Evolutionary conservation across 2,797 vertebrate species (phyloP), one percentile per base, ranked within the genome.

Genomic region (Eulemur rubriventer): DNA sequence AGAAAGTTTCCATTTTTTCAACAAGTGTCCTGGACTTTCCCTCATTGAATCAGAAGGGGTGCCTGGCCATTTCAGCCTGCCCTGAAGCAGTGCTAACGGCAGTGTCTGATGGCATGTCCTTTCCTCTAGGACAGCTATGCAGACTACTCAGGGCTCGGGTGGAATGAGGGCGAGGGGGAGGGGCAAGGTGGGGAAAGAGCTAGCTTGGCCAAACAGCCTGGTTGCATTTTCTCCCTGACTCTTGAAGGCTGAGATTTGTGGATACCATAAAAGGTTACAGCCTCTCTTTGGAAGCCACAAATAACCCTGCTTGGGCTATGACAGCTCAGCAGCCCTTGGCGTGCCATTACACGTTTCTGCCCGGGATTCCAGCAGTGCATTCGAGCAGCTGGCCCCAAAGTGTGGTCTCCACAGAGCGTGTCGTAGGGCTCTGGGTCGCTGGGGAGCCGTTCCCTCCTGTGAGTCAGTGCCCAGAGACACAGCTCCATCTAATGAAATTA

Each of bases 251-350:
- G 65, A 98, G 96, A 96, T 93, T 94, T 93, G 98, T 96, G 95
- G 78, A 89, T 72, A 94, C 63, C 87, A 97, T 87, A 92, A 91
- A 96, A 98, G 93, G 96, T 50, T 98, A 98, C 85, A 96, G 78
- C 26, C 63, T 76, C 63, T 96, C 89, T 41, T 55, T 93, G 96
- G 78, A 96, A 98, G 92, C 92, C 96, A 92, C 63, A 92, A 96
- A 97, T 97, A 86, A 61, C 33, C 79, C 67, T 78, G 65, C 93
- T 78, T 84, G 93, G 61, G 92, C 75, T 81, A 7, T 94, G 97
- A 97, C 95, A 97, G 96, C 85, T 96, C 88, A 4, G 88, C 86
- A 90, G 94, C 88, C 95, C 92, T 95, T 97, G 96, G 96, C 48
- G 24, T 95, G 95, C 93, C 52, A 52, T 97, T 97, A 95, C 85